Conservation (phyloP, 2,888 invertebrate species). For the Calameuta pallipes region DNA sequence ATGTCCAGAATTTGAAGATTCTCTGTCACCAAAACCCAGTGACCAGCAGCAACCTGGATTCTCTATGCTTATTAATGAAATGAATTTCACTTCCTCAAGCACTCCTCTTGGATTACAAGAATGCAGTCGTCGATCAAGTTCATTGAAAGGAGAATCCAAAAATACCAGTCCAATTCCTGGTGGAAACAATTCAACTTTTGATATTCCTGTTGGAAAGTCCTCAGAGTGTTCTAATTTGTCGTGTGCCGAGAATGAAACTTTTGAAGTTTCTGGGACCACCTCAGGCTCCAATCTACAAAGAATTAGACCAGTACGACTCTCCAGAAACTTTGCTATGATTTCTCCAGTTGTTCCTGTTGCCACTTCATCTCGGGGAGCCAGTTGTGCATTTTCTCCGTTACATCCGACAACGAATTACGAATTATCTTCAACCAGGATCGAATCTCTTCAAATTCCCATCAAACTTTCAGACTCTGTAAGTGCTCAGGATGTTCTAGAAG, state of each 20-base stretch:
- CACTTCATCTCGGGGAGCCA: not conserved
- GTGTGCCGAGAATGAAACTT: conserved; percentile 13
- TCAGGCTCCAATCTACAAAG: not conserved
- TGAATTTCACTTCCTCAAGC: conserved; percentile 44
- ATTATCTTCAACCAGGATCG: not conserved
- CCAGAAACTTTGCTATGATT: conserved; percentile 14
- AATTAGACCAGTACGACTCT: conserved; percentile 11
- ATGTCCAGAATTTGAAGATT: conserved; percentile 37
- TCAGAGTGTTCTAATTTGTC: not conserved
- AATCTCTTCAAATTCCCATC: not conserved
- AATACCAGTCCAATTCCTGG: not conserved
- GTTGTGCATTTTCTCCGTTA: not conserved
- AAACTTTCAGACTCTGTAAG: not conserved
- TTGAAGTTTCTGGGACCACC: conserved; percentile 7
- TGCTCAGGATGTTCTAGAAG: conserved; percentile 48
- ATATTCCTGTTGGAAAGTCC: not conserved
- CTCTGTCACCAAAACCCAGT: conserved; percentile 30
- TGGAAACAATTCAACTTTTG: not conserved
- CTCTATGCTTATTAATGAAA: conserved; percentile 48
- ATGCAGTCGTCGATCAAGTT: not conserved
- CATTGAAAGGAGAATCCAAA: not conserved
- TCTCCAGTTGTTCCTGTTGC: conserved; percentile 18
- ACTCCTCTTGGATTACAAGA: conserved; percentile 13
- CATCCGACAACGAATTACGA: not conserved
- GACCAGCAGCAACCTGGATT: conserved; percentile 36